Base-by-base conservation (phyloP, 2,113 vertebrate species). In the Cichladusa arquata region DNA sequence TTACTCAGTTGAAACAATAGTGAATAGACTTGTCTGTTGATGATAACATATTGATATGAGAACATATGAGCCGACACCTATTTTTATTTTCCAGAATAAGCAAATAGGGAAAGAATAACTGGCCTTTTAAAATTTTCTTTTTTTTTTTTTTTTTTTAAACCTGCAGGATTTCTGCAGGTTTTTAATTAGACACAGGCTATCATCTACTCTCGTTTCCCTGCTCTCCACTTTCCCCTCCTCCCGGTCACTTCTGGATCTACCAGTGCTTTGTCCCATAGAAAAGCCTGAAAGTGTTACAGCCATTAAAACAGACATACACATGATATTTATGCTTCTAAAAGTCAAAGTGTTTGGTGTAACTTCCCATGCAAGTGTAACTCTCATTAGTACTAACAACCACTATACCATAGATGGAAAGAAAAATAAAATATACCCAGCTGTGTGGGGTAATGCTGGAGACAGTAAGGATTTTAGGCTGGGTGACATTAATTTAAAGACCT, bases 1-100 rank as follows among this genome's bases (percentile, higher is more conserved):
- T 98, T 98, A 98, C 98, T 98, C 98, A 96, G 82, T 97, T 95
- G 98, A 98, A 98, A 98, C 98, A 98, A 97, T 82, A 96, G 97
- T 90, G 97, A 98, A 98, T 97, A 97, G 98, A 97, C 94, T 88
- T 94, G 92, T 97, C 97, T 98, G 98, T 97, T 98, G 98, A 98
- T 96, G 98, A 95, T 95, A 98, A 98, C 97, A 73, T 96, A 98
- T 86, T 97, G 98, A 97, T 98, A 98, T 73, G 93, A 96, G 97
- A 97, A 92, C 95, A 53, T 93, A 90, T 81, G 96, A 96, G 97
- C 97, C 97, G 96, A 97, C 95, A 97, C 92, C 95, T 92, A 93
- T 96, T 97, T 98, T 96, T 97, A 96, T 97, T 97, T 96, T 96
- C 69, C 83, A 85, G 86, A 86, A 95, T 87, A 93, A 96, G 96